A percentile compares a stretch with the other conserved stretches of the same genome.
These are phyloP conservation scores for Galerucella pusilla DNA, from an alignment of 2,888 invertebrate species.

Conservation along the genomic window DNA sequence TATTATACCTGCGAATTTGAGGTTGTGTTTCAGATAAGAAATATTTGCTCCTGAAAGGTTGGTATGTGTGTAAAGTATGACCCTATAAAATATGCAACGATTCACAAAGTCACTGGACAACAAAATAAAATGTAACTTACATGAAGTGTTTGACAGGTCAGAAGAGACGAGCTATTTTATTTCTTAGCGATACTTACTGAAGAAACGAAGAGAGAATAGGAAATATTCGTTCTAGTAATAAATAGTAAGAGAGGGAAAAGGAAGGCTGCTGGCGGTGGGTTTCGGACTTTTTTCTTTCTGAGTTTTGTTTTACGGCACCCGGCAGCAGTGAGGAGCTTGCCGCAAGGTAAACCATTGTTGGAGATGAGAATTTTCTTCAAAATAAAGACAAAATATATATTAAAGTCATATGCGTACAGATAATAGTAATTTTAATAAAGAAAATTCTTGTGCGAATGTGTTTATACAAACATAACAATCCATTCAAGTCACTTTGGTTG, in stretches of 20 bases:
- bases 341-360: conserved; percentile 24
- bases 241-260: background rate
- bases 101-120: conserved; percentile 51
- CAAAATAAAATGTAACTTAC: conserved; percentile 57
- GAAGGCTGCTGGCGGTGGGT: conserved; percentile 1
- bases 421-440: too few relatives aligned
- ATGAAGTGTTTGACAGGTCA: conserved; percentile 61
- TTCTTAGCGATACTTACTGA: conserved; percentile 38
- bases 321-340: conserved; percentile 24
- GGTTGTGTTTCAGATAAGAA: conserved; percentile 46
- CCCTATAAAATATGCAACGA: conserved; percentile 48
- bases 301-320: conserved; percentile 31
- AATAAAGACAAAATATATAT: too few relatives aligned
- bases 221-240: conserved; percentile 6
- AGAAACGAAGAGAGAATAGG: conserved; percentile 2
- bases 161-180: conserved; percentile 55
- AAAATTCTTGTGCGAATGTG: too few relatives aligned
- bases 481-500: too few relatives aligned
- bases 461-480: too few relatives aligned
- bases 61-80: conserved; percentile 49
- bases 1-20: conserved; percentile 12
- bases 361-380: background rate
- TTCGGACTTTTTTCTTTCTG: conserved; percentile 2
- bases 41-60: conserved; percentile 45
- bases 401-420: too few relatives aligned